Conservation (phyloP, 2,888 invertebrate genomes). For the Brachylomia viminalis region DNA sequence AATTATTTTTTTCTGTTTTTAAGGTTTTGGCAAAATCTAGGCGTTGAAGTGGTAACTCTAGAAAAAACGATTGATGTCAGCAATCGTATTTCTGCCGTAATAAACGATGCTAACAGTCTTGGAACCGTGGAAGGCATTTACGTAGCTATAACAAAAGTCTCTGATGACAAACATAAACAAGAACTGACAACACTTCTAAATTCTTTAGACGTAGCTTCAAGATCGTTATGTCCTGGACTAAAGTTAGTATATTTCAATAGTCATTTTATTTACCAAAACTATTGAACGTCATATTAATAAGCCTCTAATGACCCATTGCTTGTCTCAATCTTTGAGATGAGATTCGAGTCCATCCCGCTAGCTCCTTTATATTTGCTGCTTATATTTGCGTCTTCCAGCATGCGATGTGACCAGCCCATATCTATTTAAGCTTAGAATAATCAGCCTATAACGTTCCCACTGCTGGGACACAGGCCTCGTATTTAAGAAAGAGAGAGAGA, state of each 20-base stretch:
- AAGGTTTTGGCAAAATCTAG: slow-evolving; percentile 33
- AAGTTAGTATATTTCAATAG: slow-evolving; percentile 13
- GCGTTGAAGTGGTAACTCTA: slow-evolving; percentile 4
- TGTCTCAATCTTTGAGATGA: no score
- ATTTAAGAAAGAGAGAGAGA: no score
- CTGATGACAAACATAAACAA: background rate
- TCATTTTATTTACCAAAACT: background rate
- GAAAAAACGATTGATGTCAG: background rate
- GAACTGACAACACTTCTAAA: background rate
- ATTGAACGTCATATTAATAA: background rate
- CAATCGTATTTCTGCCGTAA: background rate
- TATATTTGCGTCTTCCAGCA: background rate
- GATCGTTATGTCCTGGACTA: slow-evolving; percentile 18
- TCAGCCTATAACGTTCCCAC: no score
- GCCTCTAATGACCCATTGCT: no score
- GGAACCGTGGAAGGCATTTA: slow-evolving; percentile 28
- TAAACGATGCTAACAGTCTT: slow-evolving; percentile 12
- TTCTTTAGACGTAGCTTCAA: slow-evolving; percentile 28
- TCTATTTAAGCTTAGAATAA: background rate
- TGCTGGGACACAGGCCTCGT: no score
- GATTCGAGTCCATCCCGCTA: background rate
- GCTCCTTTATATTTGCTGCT: background rate
- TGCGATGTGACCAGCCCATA: background rate
- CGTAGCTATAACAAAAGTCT: slow-evolving; percentile 18
- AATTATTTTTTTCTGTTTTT: background rate